These are phyloP conservation scores for Furcifer pardalis DNA, from an alignment of 2,797 vertebrate species.

Conservation along the genomic window DNA sequence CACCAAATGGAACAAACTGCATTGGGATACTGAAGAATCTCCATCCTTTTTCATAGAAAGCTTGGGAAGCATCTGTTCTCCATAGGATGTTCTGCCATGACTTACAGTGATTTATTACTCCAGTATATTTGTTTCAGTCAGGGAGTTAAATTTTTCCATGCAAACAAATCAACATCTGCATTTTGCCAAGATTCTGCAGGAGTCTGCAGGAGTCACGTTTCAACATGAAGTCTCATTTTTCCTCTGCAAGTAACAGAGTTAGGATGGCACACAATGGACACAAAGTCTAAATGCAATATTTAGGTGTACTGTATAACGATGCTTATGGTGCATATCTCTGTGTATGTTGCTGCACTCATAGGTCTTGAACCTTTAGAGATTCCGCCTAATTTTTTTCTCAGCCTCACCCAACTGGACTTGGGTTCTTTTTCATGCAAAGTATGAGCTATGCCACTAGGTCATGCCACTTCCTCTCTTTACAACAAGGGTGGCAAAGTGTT, in stretches of 20 bases:
- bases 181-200: not conserved
- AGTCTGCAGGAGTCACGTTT: constrained; percentile 6
- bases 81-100: constrained; percentile 3
- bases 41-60: constrained; percentile 14
- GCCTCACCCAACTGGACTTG: not conserved
- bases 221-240: not conserved
- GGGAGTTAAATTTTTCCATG: not conserved
- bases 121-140: constrained; percentile 1
- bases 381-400: not conserved
- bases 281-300: not conserved
- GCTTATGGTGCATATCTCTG: not conserved
- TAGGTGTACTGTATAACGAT: not conserved
- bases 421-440: no score
- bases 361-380: not conserved
- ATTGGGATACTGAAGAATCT: constrained; percentile 1
- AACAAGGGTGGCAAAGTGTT: not conserved
- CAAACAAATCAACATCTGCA: constrained; percentile 6
- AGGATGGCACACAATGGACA: not conserved
- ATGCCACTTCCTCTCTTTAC: not conserved
- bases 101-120: constrained; percentile 2
- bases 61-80: constrained; percentile 12
- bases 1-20: not conserved
- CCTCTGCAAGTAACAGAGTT: not conserved
- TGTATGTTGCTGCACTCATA: no score
- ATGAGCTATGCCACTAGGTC: not conserved